Evolutionary conservation across 2,888 invertebrate species (phyloP).

Genomic region (Ommatoiulus sabulosus): DNA sequence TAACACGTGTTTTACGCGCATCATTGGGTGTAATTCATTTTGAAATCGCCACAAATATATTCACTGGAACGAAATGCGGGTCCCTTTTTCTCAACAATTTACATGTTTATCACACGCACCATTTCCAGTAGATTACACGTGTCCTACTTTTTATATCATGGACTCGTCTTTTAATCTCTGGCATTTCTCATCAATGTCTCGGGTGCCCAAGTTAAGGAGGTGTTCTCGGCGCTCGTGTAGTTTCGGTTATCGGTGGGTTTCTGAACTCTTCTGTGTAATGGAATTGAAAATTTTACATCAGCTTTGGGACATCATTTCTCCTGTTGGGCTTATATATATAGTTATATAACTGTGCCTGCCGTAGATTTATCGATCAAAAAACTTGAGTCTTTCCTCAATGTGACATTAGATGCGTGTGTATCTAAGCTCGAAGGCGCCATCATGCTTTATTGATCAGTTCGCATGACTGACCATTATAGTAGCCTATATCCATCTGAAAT

Average conservation of each 20-base stretch:
- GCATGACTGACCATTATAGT: conserved; percentile 42
- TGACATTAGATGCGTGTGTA: conserved; percentile 18
- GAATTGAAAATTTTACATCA: conserved; percentile 43
- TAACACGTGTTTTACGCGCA: too few species aligned
- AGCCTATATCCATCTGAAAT: conserved; percentile 40
- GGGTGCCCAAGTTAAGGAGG: background rate
- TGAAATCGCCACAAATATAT: too few species aligned
- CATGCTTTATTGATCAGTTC: conserved; percentile 51
- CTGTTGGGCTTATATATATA: background rate
- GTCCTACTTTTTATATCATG: background rate
- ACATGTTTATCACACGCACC: background rate
- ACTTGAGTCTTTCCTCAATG: conserved; percentile 48
- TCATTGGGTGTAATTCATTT: too few species aligned
- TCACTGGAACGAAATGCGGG: too few species aligned
- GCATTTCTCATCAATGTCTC: background rate
- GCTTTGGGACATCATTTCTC: conserved; percentile 43
- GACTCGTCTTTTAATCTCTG: conserved; percentile 32
- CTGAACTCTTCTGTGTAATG: conserved; percentile 36
- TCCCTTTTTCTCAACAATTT: background rate
- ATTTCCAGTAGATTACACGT: background rate
- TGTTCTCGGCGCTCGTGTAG: background rate
- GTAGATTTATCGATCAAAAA: conserved; percentile 45
- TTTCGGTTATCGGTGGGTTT: conserved; percentile 6
- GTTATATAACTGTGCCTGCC: background rate
- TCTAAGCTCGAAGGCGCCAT: conserved; percentile 51